phyloP scores from a whole-genome alignment of 2,797 vertebrate species.

The Myripristis jacobus region DNA sequence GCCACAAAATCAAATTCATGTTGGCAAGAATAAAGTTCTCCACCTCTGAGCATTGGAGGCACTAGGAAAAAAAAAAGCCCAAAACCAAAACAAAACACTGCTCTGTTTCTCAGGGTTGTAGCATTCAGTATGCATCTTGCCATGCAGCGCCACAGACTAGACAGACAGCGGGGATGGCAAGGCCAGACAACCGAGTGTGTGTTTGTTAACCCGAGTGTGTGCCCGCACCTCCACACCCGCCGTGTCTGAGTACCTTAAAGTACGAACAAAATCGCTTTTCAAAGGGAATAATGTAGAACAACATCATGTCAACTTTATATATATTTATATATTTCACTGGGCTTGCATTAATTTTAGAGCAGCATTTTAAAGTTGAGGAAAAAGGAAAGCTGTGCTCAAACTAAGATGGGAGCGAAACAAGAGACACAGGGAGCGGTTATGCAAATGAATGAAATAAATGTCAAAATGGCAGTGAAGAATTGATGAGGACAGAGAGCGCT shows the following conservation, averaged over 20 bases:
- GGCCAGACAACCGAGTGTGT: constrained; percentile 57
- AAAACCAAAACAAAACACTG: neutral
- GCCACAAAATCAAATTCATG: constrained; percentile 27
- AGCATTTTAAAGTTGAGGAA: constrained; percentile 75
- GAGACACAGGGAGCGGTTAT: constrained; percentile 76
- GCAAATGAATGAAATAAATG: constrained; percentile 81
- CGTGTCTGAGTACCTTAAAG: constrained; percentile 68
- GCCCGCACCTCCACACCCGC: constrained; percentile 56
- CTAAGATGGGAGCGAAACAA: constrained; percentile 46
- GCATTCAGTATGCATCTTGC: constrained; percentile 51
- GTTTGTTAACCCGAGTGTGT: constrained; percentile 60
- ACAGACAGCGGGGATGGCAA: constrained; percentile 43
- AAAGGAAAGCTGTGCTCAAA: constrained; percentile 68
- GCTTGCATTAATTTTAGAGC: constrained; percentile 80
- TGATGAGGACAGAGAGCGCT: constrained; percentile 86
- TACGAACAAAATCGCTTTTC: constrained; percentile 83
- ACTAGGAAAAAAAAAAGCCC: constrained; percentile 26
- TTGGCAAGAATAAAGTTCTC: constrained; percentile 40
- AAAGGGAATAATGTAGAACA: constrained; percentile 85
- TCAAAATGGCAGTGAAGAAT: constrained; percentile 85
- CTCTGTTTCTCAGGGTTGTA: constrained; percentile 23
- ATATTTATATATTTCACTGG: constrained; percentile 81
- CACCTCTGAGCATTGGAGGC: constrained; percentile 29
- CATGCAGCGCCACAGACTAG: constrained; percentile 47
- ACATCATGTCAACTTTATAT: constrained; percentile 80